Evolutionary conservation across 2,113 vertebrate genomes (phyloP).

Genomic region (Oceanodroma tethys): DNA sequence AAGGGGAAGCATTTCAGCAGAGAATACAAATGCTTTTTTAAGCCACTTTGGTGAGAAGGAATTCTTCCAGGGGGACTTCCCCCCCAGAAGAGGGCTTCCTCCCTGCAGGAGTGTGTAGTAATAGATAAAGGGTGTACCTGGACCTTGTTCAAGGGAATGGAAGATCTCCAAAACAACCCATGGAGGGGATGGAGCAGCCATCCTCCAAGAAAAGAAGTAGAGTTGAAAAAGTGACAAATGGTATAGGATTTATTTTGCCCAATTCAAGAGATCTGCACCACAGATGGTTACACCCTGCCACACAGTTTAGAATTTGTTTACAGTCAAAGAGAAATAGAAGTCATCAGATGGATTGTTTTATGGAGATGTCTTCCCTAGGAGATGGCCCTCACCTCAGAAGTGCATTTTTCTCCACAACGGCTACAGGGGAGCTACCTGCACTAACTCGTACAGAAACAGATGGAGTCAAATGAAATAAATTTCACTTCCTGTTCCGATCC

Average conservation of each 20-base stretch:
- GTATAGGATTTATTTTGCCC: neutral
- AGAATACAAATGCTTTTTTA: neutral
- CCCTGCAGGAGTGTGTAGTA: rapidly evolving
- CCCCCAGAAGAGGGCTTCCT: neutral
- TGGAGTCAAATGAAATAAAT: neutral
- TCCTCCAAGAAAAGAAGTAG: neutral
- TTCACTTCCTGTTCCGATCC: neutral
- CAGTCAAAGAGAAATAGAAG: neutral
- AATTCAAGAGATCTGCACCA: neutral
- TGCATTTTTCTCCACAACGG: neutral
- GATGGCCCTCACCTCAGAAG: neutral
- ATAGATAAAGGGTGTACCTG: neutral
- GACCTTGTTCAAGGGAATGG: neutral
- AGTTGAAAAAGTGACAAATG: neutral
- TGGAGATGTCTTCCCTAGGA: neutral
- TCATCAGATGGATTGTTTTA: neutral
- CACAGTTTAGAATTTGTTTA: neutral
- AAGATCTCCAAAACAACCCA: neutral
- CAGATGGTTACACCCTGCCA: neutral
- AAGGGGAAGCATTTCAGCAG: neutral
- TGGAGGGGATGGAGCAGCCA: rapidly evolving
- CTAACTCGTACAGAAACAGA: neutral
- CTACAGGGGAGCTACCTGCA: neutral
- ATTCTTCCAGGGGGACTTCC: neutral
- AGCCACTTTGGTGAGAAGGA: neutral